These are phyloP conservation scores for Trichomycterus rosablanca DNA, from an alignment of 2,113 vertebrate species.

Conservation along the genomic window DNA sequence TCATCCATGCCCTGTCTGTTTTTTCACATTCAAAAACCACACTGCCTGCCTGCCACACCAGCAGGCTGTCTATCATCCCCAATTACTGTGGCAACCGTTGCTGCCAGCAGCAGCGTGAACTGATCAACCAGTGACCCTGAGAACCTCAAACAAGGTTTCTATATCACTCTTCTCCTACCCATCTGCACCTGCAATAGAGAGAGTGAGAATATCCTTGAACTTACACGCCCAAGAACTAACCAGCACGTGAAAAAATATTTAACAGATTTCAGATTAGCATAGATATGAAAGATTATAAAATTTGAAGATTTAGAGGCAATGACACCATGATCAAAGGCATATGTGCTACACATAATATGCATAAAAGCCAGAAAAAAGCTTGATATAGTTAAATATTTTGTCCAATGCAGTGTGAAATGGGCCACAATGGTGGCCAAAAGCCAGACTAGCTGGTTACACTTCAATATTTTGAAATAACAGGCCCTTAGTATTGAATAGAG, in stretches of 20 bases:
- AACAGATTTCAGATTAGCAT: no score
- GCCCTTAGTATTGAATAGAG: no score
- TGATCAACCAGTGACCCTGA: conserved; percentile 42
- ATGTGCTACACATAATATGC: background rate
- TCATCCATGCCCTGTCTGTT: background rate
- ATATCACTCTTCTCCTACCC: conserved; percentile 28
- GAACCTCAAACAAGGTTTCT: conserved; percentile 33
- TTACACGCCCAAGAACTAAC: conserved; percentile 11
- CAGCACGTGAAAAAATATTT: conserved; percentile 4
- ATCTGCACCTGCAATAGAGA: conserved; percentile 3
- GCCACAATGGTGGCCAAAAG: no score
- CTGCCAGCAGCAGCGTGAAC: conserved; percentile 35
- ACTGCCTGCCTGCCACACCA: conserved; percentile 34
- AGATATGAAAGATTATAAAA: conserved; percentile 11
- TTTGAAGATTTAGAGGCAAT: conserved; percentile 10
- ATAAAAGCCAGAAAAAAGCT: background rate
- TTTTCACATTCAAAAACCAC: no score
- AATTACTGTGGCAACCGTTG: conserved; percentile 49
- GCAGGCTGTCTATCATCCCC: conserved; percentile 48
- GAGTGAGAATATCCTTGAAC: conserved; percentile 3
- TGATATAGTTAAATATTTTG: no score
- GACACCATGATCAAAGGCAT: conserved; percentile 5
- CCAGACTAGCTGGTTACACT: no score
- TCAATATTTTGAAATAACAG: no score
- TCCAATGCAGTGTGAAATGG: no score